Base-by-base conservation (phyloP, 2,888 invertebrate species). In the Koerneria pararmatus region DNA sequence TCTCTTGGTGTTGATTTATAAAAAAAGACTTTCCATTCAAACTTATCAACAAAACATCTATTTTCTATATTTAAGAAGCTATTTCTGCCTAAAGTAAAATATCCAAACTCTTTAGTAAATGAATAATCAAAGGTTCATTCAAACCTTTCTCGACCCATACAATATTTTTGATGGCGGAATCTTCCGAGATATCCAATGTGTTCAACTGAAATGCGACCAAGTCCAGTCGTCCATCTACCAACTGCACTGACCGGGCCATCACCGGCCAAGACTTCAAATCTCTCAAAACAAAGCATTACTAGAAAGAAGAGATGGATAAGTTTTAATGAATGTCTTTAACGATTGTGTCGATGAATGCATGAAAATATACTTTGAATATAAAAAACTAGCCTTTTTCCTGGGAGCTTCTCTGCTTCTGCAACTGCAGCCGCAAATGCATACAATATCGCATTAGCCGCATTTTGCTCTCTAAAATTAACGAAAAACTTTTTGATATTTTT, bases 181-280 rank as follows among this genome's bases (percentile, higher is more conserved):
- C 58, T 32, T 74, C 67, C 1, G 69, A 67, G 51, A 74, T 49
- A 90, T 89, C 82, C 46, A 80, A 60, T 6, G 76, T 80, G 65
- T 82, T 82, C 69, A 82, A 57, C 63, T 82, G 82, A 35, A 82
- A 68, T 19, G 78, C 77, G 15, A 79, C 79, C 58, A 82, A 63
- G 71, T 82, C 82, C 31, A 82, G 57, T 49, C 72, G 68, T 4
- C 82, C 82, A 62, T 80, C 73, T 11, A 78, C 75, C 32, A 82
- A 65, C 60, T 82, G 82, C 11, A 81, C 77, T 34, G 75, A 77
- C 58, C 79, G 77, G 0, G 72, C 68, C n/a, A 82, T 54, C 1
- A 66, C 46, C 15, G 69, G 69, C 15, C 35, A 49, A 2, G 6
- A 4, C 70, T 63, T 61, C 69, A 68, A 19, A 3, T 51, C 19